Evolutionary conservation across 2,888 invertebrate species (phyloP).

Genomic region (Cybosia mesomella): DNA sequence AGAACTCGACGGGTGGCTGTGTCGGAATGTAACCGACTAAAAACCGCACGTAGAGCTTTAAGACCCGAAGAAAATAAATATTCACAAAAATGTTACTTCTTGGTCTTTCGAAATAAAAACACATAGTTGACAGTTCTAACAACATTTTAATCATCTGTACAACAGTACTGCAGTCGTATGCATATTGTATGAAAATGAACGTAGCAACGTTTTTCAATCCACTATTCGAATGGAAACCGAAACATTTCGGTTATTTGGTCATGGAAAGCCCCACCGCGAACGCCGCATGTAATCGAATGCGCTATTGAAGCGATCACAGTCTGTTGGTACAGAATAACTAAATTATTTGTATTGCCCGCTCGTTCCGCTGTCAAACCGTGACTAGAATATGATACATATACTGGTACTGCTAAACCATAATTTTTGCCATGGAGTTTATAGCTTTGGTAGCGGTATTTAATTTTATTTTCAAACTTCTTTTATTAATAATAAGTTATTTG

Average conservation of each 20-base stretch:
- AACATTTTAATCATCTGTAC: neutral
- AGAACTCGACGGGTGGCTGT: too few species aligned
- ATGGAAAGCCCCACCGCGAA: constrained; percentile 65
- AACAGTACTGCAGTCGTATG: neutral
- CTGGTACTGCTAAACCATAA: neutral
- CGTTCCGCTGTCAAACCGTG: constrained; percentile 38
- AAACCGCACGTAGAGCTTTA: too few species aligned
- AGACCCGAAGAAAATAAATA: neutral
- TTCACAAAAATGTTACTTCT: neutral
- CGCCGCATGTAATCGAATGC: constrained; percentile 75
- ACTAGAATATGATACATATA: constrained; percentile 17
- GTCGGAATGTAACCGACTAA: too few species aligned
- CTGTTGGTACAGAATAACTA: constrained; percentile 63
- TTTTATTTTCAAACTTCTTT: neutral
- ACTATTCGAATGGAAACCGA: constrained; percentile 59
- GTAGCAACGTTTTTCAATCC: constrained; percentile 66
- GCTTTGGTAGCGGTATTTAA: neutral
- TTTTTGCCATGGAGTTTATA: neutral
- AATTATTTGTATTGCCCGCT: constrained; percentile 59
- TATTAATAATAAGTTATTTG: neutral
- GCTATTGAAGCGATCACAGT: constrained; percentile 64
- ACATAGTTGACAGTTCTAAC: neutral
- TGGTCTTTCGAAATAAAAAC: neutral
- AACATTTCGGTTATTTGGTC: constrained; percentile 72
- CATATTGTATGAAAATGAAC: constrained; percentile 13